Evolutionary conservation across 2,888 invertebrate species (phyloP), one percentile per base, ranked within the genome.

Genomic region (Mythimna pallens): DNA sequence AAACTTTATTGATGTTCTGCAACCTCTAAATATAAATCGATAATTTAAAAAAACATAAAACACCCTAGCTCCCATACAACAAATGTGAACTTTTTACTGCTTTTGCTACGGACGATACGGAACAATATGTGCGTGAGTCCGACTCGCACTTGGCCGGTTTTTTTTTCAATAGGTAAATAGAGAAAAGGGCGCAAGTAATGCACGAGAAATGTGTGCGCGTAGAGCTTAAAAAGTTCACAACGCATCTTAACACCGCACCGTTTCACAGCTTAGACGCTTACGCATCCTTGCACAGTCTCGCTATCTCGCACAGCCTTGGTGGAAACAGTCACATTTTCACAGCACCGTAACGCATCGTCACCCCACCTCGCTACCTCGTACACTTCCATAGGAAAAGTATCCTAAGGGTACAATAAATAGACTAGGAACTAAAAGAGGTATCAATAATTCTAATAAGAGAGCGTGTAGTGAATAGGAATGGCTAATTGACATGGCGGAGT

Each of bases 401-500:
- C 5, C 17, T 43, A 25, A 61, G 25, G 30, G 47, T 57, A 55
- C 8, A 78, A 73, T 78, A 78, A 69, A 73, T 55, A 78, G n/a
- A 78, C 43, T 14, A 8, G n/a, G 36, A 78, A 69, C 54, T 80
- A 71, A 73, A 73, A 78, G 72, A 70, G 74, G 66, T 62, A 73
- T 85, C 73, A 80, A 80, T 85, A 75, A 66, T 64, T 73, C 65
- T 85, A 77, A 85, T 82, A 75, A 73, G 71, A 75, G 67, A 68
- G 68, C 59, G 70, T 69, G 72, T 50, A 62, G 52, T 77, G 85
- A 78, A 85, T 80, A 68, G 72, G 69, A 72, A 58, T 64, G 40
- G 70, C 61, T 84, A 80, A 84, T 84, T 86, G 87, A 70, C 73
- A 79, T 70, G 62, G 68, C 61, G 73, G 59, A 72, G 72, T 72